These are phyloP conservation scores for Plestiodon gilberti DNA, from an alignment of 2,113 vertebrate genomes.

Conservation along the genomic window DNA sequence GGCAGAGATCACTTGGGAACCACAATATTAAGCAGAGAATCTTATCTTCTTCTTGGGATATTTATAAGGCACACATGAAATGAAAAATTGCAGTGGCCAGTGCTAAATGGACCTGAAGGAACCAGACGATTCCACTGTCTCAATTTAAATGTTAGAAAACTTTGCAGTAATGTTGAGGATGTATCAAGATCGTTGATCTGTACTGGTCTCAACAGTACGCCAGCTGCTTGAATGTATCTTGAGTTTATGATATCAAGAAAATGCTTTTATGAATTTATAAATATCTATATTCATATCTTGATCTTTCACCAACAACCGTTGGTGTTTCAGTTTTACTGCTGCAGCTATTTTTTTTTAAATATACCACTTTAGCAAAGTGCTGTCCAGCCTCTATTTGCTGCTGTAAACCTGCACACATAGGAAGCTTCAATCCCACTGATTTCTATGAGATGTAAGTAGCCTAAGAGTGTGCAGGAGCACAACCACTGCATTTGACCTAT, in stretches of 20 bases:
- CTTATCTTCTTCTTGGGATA: slow-evolving; percentile 72
- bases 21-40: slow-evolving; percentile 69
- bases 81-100: slow-evolving; percentile 74
- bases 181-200: not conserved
- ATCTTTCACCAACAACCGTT: not conserved
- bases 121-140: slow-evolving; percentile 41
- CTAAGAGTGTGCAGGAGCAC: not conserved
- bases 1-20: slow-evolving; percentile 76
- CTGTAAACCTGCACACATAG: not conserved
- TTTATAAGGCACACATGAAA: slow-evolving; percentile 78
- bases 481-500: not conserved
- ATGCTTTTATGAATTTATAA: not conserved
- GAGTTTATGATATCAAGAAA: not conserved
- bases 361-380: not conserved
- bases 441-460: not conserved
- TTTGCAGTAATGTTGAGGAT: not conserved
- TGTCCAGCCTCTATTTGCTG: not conserved
- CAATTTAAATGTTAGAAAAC: slow-evolving; percentile 2
- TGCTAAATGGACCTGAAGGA: slow-evolving; percentile 54
- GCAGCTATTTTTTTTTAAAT: not conserved
- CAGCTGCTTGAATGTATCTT: not conserved
- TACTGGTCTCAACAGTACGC: not conserved
- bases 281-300: not conserved
- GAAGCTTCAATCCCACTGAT: not conserved
- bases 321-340: not conserved